Percentiles rank a stretch among this genome's conserved stretches.
Conservation (phyloP, 2,113 vertebrate genomes). For the Salvelinus alpinus region DNA sequence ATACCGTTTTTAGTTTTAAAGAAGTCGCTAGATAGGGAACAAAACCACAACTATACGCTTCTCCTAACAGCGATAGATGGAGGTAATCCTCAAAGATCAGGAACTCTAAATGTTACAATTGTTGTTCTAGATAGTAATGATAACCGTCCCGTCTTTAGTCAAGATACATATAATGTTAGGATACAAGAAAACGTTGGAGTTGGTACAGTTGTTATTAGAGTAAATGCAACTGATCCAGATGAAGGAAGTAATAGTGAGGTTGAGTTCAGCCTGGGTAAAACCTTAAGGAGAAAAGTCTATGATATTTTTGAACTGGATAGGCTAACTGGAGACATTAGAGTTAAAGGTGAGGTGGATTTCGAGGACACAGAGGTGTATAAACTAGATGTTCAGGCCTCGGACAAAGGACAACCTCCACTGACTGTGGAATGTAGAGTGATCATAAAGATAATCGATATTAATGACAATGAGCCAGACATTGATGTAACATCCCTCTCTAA, state of each 20-base stretch:
- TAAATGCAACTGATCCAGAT: conserved; percentile 65
- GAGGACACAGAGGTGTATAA: conserved; percentile 36
- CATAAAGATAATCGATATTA: no score
- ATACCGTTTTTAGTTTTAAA: conserved; percentile 64
- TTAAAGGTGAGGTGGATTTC: conserved; percentile 31
- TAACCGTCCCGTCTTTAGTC: conserved; percentile 63
- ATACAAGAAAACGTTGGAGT: conserved; percentile 56
- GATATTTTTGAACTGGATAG: conserved; percentile 57
- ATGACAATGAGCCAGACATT: no score
- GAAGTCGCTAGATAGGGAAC: conserved; percentile 63
- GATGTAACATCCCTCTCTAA: no score
- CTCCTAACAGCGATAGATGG: conserved; percentile 66
- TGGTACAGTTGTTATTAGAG: conserved; percentile 47
- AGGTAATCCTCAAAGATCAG: conserved; percentile 62
- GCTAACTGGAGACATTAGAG: conserved; percentile 9
- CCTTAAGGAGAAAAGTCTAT: conserved; percentile 38
- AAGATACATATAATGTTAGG: conserved; percentile 35
- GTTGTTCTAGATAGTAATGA: conserved; percentile 65
- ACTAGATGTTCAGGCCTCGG: conserved; percentile 35
- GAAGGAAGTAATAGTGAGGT: conserved; percentile 54
- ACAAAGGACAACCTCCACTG: conserved; percentile 25
- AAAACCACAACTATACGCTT: conserved; percentile 45
- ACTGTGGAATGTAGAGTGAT: conserved; percentile 18
- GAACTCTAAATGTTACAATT: conserved; percentile 50
- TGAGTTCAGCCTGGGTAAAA: conserved; percentile 53